Conservation (phyloP, 2,113 vertebrate genomes). For the Syngnathus scovelli region DNA sequence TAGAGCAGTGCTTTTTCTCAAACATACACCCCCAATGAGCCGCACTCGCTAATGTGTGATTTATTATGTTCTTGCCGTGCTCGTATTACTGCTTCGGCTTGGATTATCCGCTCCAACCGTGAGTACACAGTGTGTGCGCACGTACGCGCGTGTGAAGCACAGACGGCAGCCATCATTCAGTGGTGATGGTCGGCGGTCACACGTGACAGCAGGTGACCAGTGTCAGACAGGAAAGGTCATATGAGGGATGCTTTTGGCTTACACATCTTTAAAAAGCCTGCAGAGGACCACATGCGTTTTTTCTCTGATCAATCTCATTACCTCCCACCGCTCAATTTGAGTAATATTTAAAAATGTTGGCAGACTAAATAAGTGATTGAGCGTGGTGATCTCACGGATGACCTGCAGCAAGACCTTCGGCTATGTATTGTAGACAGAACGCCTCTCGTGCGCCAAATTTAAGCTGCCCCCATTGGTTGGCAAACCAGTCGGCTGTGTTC, state of each 20-base stretch:
- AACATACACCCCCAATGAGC: slow-evolving; percentile 29
- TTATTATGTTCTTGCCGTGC: slow-evolving; percentile 63
- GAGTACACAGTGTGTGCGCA: slow-evolving; percentile 10
- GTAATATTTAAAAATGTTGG: slow-evolving; percentile 22
- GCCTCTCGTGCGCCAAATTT: no score
- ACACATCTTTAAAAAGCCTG: slow-evolving; percentile 34
- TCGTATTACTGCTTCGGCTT: slow-evolving; percentile 36
- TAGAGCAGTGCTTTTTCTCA: slow-evolving; percentile 57
- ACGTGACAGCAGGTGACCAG: slow-evolving; percentile 59
- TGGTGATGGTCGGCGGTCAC: slow-evolving; percentile 50
- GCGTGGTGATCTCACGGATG: not conserved
- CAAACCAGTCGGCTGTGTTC: no score
- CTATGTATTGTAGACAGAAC: no score
- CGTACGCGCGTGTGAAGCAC: slow-evolving; percentile 16
- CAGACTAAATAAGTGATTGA: not conserved
- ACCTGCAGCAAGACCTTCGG: no score
- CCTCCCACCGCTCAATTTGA: slow-evolving; percentile 15
- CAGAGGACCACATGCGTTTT: slow-evolving; percentile 19
- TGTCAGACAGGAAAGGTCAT: slow-evolving; percentile 64
- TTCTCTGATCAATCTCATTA: slow-evolving; percentile 26
- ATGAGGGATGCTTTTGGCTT: slow-evolving; percentile 26
- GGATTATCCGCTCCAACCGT: slow-evolving; percentile 38
- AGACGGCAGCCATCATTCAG: slow-evolving; percentile 52
- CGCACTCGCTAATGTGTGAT: slow-evolving; percentile 59
- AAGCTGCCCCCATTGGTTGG: no score